Base-by-base conservation (phyloP, 2,113 vertebrate species). In the Saguinus imperator region DNA sequence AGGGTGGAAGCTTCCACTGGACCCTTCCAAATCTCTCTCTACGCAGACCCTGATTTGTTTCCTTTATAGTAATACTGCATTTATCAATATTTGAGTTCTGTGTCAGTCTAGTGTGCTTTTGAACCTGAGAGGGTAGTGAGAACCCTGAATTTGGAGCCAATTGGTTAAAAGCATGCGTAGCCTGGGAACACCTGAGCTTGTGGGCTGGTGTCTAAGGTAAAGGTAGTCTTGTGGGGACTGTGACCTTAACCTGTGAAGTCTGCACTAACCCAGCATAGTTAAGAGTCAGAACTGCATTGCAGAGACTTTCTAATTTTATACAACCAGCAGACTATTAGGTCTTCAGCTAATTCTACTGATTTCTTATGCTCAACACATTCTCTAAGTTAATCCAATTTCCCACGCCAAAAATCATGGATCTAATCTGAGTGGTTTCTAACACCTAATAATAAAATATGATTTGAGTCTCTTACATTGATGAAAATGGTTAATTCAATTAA, bases 401-500 rank as follows among this genome's bases (percentile, higher is more conserved):
- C 77, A 94, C 70, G 57, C 37, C 20, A 32, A 58, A 96, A 96
- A 87, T 88, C 76, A 58, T 5, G 37, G 81, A 20, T 86, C 29
- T 50, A 66, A 81, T 77, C n/a, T 64, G 16, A 79, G 25, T 50
- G 48, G 43, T 61, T 96, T 95, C 83, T 87, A 95, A 87, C n/a
- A 91, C 40, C 48, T 37, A 84, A 50, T 76, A 87, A 61, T 57
- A 90, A 77, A 61, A 90, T 20, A 68, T 70, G 55, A 95, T 82
- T 20, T 18, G 18, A 96, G 16, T 93, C 27, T 93, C 82, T 79
- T 27, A 80, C 9, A 68, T 20, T 66, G 79, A 92, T 80, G 32
- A 92, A 84, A 92, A 88, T 83, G 21, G 37, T 70, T 96, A 82
- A 96, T 70, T 97, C 23, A 94, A 58, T 92, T 94, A 95, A 76